Evolutionary conservation across 2,113 vertebrate species (phyloP).

Genomic region (Passer domesticus): DNA sequence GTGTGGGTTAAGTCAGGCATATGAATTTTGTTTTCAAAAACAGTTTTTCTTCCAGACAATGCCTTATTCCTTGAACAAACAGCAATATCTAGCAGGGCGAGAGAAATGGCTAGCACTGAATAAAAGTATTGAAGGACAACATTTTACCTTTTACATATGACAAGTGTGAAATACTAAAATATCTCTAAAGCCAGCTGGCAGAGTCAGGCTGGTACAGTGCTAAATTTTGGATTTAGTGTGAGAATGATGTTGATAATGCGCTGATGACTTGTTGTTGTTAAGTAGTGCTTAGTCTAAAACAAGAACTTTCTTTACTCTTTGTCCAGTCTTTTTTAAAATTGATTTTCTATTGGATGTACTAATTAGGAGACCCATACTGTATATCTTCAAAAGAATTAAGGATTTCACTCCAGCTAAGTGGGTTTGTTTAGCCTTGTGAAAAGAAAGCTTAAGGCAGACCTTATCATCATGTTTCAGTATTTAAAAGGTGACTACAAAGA

Average conservation of each 20-base stretch:
- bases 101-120: neutral
- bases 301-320: neutral
- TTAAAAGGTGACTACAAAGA: neutral
- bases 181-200: neutral
- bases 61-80: neutral
- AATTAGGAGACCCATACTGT: neutral
- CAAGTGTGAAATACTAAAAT: neutral
- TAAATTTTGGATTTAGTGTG: neutral
- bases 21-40: neutral
- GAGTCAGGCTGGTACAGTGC: neutral
- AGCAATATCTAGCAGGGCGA: neutral
- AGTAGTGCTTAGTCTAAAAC: neutral
- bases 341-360: neutral
- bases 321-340: neutral
- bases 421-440: neutral
- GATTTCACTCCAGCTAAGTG: conserved; percentile 12
- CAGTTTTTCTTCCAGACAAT: neutral
- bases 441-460: neutral
- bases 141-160: neutral
- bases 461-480: neutral
- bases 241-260: neutral
- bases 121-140: neutral
- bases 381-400: neutral
- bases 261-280: neutral
- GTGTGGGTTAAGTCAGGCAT: neutral